Conservation (phyloP, 2,888 invertebrate species). For the Himalopsyche tibetana region DNA sequence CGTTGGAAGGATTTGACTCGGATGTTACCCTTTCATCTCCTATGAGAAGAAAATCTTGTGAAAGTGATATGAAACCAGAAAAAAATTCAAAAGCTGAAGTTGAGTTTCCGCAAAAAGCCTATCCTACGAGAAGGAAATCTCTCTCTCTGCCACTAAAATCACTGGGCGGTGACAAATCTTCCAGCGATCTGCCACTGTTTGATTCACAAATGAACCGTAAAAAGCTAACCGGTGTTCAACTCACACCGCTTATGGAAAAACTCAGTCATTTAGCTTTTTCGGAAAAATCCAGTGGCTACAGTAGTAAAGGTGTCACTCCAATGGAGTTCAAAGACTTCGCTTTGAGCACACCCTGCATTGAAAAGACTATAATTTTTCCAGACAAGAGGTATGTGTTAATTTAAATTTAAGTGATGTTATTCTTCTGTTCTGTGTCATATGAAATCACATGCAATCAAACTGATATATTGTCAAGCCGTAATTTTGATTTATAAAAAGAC, state of each 20-base stretch:
- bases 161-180: conserved; percentile 70
- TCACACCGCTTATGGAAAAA: conserved; percentile 90
- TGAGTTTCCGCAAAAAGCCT: conserved; percentile 70
- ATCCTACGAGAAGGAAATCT: conserved; percentile 76
- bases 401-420: neutral
- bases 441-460: too few species aligned
- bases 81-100: conserved; percentile 68
- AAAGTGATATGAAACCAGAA: conserved; percentile 45
- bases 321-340: conserved; percentile 70
- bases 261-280: conserved; percentile 84
- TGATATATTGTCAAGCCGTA: too few species aligned
- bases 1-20: conserved; percentile 76
- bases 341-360: conserved; percentile 65
- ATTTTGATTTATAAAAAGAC: too few species aligned
- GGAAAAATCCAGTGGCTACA: conserved; percentile 82
- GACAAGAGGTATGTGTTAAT: conserved; percentile 54
- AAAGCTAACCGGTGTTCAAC: conserved; percentile 81
- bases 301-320: conserved; percentile 83
- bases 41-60: conserved; percentile 67
- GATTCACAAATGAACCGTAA: conserved; percentile 73
- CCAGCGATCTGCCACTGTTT: conserved; percentile 68
- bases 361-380: conserved; percentile 60
- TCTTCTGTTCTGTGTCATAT: too few species aligned
- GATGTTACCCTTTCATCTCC: conserved; percentile 72
- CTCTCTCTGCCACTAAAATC: conserved; percentile 86